Evolutionary conservation across 2,888 invertebrate genomes (phyloP), one percentile per base, ranked within the genome.

Genomic region (Arge pagana): DNA sequence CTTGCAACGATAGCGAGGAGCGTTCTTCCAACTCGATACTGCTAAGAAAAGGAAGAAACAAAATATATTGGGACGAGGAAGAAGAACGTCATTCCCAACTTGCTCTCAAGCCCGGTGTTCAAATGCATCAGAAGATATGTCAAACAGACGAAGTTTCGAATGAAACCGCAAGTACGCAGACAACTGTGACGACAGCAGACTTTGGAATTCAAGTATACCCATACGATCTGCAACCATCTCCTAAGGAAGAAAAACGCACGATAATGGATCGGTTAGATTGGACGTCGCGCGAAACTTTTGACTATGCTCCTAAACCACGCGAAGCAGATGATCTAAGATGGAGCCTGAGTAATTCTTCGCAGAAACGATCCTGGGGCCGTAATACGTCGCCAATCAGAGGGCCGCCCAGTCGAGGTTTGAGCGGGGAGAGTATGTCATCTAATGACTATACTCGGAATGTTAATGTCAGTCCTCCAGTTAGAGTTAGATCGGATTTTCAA

Each of bases 251-350:
- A 21, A 72, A 68, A 39, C 64, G 66, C 13, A 63, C 70, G 4
- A 62, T 74, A 8, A 66, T 66, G 61, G 74, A 74, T 45, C 70
- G 75, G 40, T 36, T 74, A 16, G 74, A 76, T 37, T 75, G 76
- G 74, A 67, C 64, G 40, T 53, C 66, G 37, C 64, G 73, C 3
- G 72, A 74, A 13, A 61, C 62, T 3, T 69, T 57, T 31, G 75
- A 74, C 23, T 71, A 65, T 19, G 23, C 55, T 0, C 26, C 64
- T 1, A 65, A 61, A 23, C 55, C 62, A 30, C 68, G 68, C 3
- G 72, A 74, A 7, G 60, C 59, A 2, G 69, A 68, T 2, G 75
- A 76, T 48, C 48, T 76, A 3, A 64, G 76, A 7, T 72, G 71
- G 63, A 72, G 65, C 45, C 53, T 76, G 23, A 72, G 53, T 33